Evolutionary conservation across 2,113 vertebrate species (phyloP).

Genomic region (Atherinomorus stipes): DNA sequence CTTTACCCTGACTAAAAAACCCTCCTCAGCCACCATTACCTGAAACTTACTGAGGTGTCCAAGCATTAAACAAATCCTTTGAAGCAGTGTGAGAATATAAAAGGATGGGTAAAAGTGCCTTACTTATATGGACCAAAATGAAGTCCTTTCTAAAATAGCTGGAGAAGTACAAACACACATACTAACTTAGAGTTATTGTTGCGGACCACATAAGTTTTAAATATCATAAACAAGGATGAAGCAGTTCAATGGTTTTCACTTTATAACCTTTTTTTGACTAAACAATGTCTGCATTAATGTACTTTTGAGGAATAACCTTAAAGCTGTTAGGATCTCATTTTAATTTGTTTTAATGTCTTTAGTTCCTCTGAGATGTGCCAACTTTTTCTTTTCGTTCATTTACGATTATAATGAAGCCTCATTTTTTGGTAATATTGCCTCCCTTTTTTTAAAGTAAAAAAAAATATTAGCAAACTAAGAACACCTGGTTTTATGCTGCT

Average conservation of each 20-base stretch:
- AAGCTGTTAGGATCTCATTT: background rate
- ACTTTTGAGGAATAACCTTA: background rate
- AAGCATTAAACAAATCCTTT: background rate
- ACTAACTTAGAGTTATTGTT: too few relatives aligned
- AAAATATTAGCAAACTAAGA: background rate
- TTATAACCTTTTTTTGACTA: too few relatives aligned
- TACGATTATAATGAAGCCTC: background rate
- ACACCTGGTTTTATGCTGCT: background rate
- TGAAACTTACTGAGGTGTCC: too few relatives aligned
- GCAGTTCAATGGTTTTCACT: too few relatives aligned
- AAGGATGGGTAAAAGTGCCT: background rate
- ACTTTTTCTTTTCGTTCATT: background rate
- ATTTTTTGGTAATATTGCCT: background rate
- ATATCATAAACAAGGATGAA: too few relatives aligned
- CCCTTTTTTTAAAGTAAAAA: background rate
- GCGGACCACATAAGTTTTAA: too few relatives aligned
- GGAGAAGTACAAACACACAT: too few relatives aligned
- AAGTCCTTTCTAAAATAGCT: too few relatives aligned
- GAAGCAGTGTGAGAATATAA: background rate
- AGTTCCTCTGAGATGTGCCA: too few relatives aligned
- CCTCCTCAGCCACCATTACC: background rate
- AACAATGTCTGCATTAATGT: too few relatives aligned
- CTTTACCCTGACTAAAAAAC: background rate
- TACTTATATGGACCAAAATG: background rate
- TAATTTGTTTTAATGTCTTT: background rate